Percentiles rank a stretch among this genome's conserved stretches.
phyloP scores from a whole-genome alignment of 2,888 invertebrate species.

The Taphrorychus bicolor region DNA sequence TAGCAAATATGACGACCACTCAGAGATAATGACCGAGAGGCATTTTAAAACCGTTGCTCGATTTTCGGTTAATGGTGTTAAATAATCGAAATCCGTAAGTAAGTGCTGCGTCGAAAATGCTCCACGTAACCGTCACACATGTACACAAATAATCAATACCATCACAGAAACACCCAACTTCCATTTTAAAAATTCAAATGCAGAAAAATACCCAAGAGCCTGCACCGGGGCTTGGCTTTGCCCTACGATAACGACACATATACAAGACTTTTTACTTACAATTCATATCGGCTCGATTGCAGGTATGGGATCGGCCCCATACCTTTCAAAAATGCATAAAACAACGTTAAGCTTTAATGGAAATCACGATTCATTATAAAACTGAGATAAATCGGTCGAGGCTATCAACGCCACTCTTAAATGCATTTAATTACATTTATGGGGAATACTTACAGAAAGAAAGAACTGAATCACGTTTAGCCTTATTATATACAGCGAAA shows the following conservation, averaged over 20 bases:
- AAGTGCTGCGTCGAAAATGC: background rate
- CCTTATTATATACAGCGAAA: background rate
- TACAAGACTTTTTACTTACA: slow-evolving; percentile 58
- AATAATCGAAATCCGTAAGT: background rate
- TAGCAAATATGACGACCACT: background rate
- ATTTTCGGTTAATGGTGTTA: background rate
- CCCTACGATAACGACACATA: slow-evolving; percentile 53
- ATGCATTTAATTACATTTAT: slow-evolving; percentile 6
- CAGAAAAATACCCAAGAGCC: slow-evolving; percentile 6
- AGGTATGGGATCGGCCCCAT: slow-evolving; percentile 52
- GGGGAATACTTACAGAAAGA: background rate
- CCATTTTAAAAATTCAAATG: slow-evolving; percentile 2
- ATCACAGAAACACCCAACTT: background rate
- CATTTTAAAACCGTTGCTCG: background rate
- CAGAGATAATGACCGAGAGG: background rate
- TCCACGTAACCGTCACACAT: background rate
- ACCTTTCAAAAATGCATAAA: slow-evolving; percentile 53
- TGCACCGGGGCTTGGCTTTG: slow-evolving; percentile 31
- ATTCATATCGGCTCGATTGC: slow-evolving; percentile 52
- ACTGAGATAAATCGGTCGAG: slow-evolving; percentile 44
- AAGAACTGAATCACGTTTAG: background rate
- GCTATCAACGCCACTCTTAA: slow-evolving; percentile 1
- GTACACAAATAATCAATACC: background rate
- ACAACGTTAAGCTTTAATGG: slow-evolving; percentile 57
- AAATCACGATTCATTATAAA: slow-evolving; percentile 56